Base-by-base conservation (phyloP, 2,797 vertebrate species). In the Sebastes cheni region DNA sequence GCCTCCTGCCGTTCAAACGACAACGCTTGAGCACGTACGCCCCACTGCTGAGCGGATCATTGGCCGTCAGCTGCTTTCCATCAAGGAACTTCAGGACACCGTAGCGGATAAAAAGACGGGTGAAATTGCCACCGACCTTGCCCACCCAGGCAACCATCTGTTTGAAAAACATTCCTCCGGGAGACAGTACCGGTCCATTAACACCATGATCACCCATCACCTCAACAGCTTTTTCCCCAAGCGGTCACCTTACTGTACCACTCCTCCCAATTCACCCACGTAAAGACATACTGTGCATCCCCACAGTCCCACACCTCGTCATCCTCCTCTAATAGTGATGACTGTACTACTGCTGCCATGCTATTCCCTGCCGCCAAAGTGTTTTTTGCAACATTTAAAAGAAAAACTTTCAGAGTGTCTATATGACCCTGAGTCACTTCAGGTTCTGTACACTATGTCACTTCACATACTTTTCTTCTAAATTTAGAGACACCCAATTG, bases 171-270 rank as follows among this genome's bases (percentile, higher is more conserved):
- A 86, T 78, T 87, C 88, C 77, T 82, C 82, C 65, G 85, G 82
- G 89, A 92, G 80, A 87, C 68, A 67, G 86, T 82, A 23, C 67
- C 22, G 84, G 69, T 89, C 88, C 84, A 93, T 93, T 93, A 93
- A 84, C 74, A 81, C 78, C 75, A 90, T 88, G 82, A 90, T 88
- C 85, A 90, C 84, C 79, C 72, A 88, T 91, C 88, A 92, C 81
- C 81, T 88, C 75, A 89, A 85, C 85, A 82, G 77, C 80, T 82
- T 83, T 72, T 79, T 80, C 79, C 83, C 54, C 12, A 69, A 79
- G 84, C 23, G n/a, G 83, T 90, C 89, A 92, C 70, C 81, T 80
- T 23, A 77, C 39, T 80, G 72, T 80, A 56, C 75, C 75, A 61
- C 80, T 89, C 59, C 70, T 72, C 70, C 69, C 9, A 11, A 69